These are phyloP conservation scores for Harpagifer antarcticus DNA, from an alignment of 2,797 vertebrate genomes.

Conservation along the genomic window DNA sequence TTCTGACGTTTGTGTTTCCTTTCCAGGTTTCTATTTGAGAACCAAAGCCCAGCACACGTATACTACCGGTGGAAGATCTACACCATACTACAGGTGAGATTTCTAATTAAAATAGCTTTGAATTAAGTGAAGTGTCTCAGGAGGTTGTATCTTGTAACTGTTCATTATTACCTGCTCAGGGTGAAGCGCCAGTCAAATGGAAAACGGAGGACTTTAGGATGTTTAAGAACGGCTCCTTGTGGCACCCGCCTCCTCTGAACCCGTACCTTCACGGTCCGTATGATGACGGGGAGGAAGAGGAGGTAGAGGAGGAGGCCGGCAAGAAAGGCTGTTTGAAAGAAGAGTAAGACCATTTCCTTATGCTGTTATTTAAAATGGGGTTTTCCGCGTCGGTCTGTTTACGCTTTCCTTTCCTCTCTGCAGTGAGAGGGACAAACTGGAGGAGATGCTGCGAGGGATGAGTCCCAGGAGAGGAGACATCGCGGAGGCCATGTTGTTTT, in stretches of 20 bases:
- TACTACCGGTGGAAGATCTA: slow-evolving; percentile 99
- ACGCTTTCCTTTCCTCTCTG: slow-evolving; percentile 25
- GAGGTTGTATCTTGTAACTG: not conserved
- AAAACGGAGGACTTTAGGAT: slow-evolving; percentile 96
- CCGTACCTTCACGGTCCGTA: slow-evolving; percentile 96
- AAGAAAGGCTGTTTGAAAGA: slow-evolving; percentile 98
- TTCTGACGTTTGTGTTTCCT: not conserved
- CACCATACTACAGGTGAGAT: slow-evolving; percentile 93
- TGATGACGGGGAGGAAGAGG: slow-evolving; percentile 93
- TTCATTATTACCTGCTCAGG: slow-evolving; percentile 77
- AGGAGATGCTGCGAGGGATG: slow-evolving; percentile 94
- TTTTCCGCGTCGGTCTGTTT: too few relatives aligned
- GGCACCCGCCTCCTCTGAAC: slow-evolving; percentile 97
- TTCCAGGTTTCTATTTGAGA: slow-evolving; percentile 98
- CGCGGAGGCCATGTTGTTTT: slow-evolving; percentile 98
- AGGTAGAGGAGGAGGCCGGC: slow-evolving; percentile 91
- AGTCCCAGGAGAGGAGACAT: slow-evolving; percentile 95
- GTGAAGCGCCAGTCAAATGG: slow-evolving; percentile 97
- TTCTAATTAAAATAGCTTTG: not conserved
- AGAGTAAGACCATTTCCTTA: slow-evolving; percentile 84
- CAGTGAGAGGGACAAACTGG: slow-evolving; percentile 97
- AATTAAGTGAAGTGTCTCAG: too few relatives aligned
- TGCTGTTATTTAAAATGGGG: too few relatives aligned
- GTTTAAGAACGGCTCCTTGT: slow-evolving; percentile 98
- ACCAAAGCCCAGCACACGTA: slow-evolving; percentile 98